These are phyloP conservation scores for Colossoma macropomum DNA, from an alignment of 2,113 vertebrate genomes.

Conservation along the genomic window DNA sequence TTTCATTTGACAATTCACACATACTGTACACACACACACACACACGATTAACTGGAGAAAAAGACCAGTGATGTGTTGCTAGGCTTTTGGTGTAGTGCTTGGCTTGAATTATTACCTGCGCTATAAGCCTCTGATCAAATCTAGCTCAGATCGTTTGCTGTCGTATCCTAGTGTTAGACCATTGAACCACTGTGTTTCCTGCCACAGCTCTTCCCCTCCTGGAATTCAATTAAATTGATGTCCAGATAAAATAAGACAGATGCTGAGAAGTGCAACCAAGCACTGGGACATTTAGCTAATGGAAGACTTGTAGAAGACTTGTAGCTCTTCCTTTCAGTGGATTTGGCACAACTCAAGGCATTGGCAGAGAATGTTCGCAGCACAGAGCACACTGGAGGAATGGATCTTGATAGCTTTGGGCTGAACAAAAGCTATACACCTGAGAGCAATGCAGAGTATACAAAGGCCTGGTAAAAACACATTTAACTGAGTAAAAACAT, in stretches of 20 bases:
- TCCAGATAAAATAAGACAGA: constrained; percentile 25
- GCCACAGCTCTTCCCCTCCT: neutral
- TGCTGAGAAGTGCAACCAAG: constrained; percentile 8
- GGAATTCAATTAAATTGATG: constrained; percentile 31
- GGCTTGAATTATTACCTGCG: neutral
- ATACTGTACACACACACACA: neutral
- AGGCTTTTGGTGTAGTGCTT: neutral
- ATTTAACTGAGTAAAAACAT: too few species aligned
- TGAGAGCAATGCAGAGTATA: neutral
- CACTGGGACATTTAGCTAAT: constrained; percentile 25
- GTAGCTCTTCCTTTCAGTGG: constrained; percentile 2
- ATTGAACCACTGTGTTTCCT: constrained; percentile 29
- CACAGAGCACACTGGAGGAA: neutral
- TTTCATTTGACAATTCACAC: neutral
- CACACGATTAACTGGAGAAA: neutral
- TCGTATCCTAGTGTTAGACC: constrained; percentile 26
- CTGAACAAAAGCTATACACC: neutral
- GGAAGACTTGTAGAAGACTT: constrained; percentile 3
- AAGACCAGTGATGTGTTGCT: neutral
- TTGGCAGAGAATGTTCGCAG: neutral
- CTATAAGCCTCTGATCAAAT: constrained; percentile 18
- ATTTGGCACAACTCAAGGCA: constrained; percentile 6
- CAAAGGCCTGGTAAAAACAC: neutral
- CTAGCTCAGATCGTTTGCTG: neutral
- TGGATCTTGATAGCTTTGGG: constrained; percentile 1